A percentile compares a stretch with the other conserved stretches of the same genome.
These are phyloP conservation scores for Brachionus paranguensis DNA, from an alignment of 1,140 invertebrate species.

Conservation along the genomic window DNA sequence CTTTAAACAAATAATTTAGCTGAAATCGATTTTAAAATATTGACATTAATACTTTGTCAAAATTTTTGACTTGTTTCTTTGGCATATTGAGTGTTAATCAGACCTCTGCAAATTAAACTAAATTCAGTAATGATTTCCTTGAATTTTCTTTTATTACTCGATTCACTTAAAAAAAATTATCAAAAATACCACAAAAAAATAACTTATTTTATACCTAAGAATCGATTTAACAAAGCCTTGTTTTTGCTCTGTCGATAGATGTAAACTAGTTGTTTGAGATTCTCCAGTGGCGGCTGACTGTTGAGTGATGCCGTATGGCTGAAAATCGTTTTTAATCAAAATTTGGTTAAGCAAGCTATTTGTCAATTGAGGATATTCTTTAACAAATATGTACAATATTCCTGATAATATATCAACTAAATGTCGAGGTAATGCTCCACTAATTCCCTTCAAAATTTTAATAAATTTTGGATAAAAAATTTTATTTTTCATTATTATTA, in stretches of 20 bases:
- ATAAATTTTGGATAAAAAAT: neutral
- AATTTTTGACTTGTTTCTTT: slow-evolving; percentile 5
- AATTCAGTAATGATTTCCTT: slow-evolving; percentile 29
- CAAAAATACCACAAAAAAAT: neutral
- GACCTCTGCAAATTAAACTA: slow-evolving; percentile 25
- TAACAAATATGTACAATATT: slow-evolving; percentile 14
- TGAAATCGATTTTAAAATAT: neutral
- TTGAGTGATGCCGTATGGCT: neutral
- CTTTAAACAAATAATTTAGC: neutral
- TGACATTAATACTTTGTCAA: neutral
- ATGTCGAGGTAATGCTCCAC: slow-evolving; percentile 30
- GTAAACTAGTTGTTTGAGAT: neutral
- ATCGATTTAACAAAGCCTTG: neutral
- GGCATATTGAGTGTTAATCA: slow-evolving; percentile 29
- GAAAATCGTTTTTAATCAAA: slow-evolving; percentile 38
- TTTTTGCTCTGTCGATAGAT: slow-evolving; percentile 31
- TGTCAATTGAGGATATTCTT: slow-evolving; percentile 38
- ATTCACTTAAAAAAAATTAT: neutral
- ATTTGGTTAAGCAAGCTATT: slow-evolving; percentile 30
- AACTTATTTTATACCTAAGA: neutral
- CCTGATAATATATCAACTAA: slow-evolving; percentile 35
- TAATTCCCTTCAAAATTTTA: neutral
- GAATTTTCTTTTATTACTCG: slow-evolving; percentile 29
- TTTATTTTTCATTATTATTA: neutral
- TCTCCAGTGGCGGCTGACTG: neutral